Evolutionary conservation across 1,140 invertebrate species (phyloP), one percentile per base, ranked within the genome.

Genomic region (Drosophila ironensis): DNA sequence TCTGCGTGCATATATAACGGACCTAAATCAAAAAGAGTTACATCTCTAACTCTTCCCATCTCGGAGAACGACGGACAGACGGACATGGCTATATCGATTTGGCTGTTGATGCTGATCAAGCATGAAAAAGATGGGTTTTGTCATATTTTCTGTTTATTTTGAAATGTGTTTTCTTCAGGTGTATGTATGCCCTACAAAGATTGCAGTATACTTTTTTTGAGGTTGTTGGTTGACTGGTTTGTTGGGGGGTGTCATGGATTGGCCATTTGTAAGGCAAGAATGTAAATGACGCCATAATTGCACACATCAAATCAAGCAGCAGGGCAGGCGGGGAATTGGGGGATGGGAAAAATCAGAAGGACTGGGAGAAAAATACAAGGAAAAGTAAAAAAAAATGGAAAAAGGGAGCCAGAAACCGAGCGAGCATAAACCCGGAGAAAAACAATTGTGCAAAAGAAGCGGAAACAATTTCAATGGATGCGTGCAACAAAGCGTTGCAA

Each of bases 271-370:
- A 84, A 74, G 73, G 78, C 70, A 59, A 57, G 42, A 86, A 86
- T 86, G 80, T 86, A 84, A 80, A 84, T 86, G 80, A 84, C 66
- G 80, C 74, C 80, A 84, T 84, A 84, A 84, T 84, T 84, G 80
- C 80, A 84, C 60, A 48, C 80, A 74, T 80, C 75, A 87, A 84
- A 67, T 67, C 57, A 70, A 73, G 51, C 47, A 81, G 54, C 70
- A 47, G 19, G 33, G 19, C 16, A 22, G 51, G 37, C 28, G 52
- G 16, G 16, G 41, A 0, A 24, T 14, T 4, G 6, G 4, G 16
- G n/a, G 6, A 7, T 2, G 9, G 14, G 28, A 28, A 28, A 6
- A 12, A 38, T n/a, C 11, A 7, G 14, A 45, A 28, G 20, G 38
- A 66, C 17, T 35, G 38, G 5, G 14, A 40, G 7, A 14, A 51